These are phyloP conservation scores for Silvanus unidentatus DNA, from an alignment of 2,888 invertebrate species.

Conservation along the genomic window DNA sequence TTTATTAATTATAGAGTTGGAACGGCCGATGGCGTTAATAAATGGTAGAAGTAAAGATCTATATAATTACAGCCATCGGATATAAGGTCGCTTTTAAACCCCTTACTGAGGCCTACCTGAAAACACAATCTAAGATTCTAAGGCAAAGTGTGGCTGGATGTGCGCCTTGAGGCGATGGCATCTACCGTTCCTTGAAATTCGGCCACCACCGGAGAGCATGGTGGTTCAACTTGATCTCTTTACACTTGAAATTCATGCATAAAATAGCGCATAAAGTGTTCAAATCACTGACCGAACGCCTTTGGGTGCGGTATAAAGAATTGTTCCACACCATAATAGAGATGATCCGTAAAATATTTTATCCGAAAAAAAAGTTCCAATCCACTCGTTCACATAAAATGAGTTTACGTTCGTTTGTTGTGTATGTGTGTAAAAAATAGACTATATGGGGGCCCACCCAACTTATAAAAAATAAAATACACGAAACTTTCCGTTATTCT, in stretches of 20 bases:
- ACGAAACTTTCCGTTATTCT: slow-evolving; percentile 1
- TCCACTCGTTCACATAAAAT: too few species aligned
- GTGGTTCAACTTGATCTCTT: too few species aligned
- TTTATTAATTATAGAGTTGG: slow-evolving; percentile 34
- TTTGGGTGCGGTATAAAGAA: too few species aligned
- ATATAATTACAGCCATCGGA: slow-evolving; percentile 25
- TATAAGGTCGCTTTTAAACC: neutral
- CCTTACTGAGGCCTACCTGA: too few species aligned
- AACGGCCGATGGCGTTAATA: slow-evolving; percentile 31
- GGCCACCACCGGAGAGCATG: neutral
- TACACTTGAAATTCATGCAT: too few species aligned
- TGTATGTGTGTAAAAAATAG: neutral
- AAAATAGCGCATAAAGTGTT: too few species aligned
- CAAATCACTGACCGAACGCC: too few species aligned
- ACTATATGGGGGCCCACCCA: slow-evolving; percentile 1
- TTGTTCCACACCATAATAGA: too few species aligned
- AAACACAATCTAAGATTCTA: too few species aligned
- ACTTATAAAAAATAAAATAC: neutral
- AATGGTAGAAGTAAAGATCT: slow-evolving; percentile 27
- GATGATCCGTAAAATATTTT: too few species aligned
- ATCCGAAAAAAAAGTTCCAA: too few species aligned
- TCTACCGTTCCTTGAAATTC: neutral
- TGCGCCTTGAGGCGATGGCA: neutral
- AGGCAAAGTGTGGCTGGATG: neutral
- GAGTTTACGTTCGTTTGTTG: too few species aligned